Conservation (phyloP, 2,113 vertebrate species). For the Hemicordylus capensis region DNA sequence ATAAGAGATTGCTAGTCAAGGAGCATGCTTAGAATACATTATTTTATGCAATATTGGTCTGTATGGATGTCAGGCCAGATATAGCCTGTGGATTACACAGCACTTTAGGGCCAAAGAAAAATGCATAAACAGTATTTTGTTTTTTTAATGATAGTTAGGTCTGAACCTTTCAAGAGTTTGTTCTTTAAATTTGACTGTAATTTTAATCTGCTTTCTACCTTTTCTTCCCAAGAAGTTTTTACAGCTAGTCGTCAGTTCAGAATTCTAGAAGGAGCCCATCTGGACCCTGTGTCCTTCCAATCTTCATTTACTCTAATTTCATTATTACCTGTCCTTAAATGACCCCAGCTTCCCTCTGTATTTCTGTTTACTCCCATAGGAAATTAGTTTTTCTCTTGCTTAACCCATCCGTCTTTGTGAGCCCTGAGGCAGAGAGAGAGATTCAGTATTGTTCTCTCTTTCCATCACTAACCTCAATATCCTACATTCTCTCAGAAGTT, state of each 20-base stretch:
- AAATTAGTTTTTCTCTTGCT: conserved; percentile 71
- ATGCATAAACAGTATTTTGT: conserved; percentile 9
- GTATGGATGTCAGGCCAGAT: conserved; percentile 7
- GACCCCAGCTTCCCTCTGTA: conserved; percentile 67
- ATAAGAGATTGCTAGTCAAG: background rate
- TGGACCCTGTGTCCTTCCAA: conserved; percentile 66
- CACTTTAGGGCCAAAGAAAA: background rate
- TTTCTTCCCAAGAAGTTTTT: conserved; percentile 24
- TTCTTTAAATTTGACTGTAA: conserved; percentile 17
- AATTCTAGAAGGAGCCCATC: conserved; percentile 66
- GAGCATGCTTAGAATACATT: background rate
- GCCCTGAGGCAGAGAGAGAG: conserved; percentile 61
- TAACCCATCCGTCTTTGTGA: conserved; percentile 55
- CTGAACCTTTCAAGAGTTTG: background rate
- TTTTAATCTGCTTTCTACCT: conserved; percentile 3
- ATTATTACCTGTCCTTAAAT: conserved; percentile 80
- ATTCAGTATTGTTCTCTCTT: conserved; percentile 52
- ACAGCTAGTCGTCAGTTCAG: conserved; percentile 29
- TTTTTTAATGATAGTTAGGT: conserved; percentile 19
- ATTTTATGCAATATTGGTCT: background rate
- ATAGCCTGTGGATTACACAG: background rate
- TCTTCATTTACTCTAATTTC: conserved; percentile 79
- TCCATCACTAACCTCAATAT: conserved; percentile 29
- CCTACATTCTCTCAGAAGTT: conserved; percentile 14
- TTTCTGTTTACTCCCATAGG: conserved; percentile 70